phyloP scores from a whole-genome alignment of 2,113 vertebrate species.

The Hydropotes inermis region DNA sequence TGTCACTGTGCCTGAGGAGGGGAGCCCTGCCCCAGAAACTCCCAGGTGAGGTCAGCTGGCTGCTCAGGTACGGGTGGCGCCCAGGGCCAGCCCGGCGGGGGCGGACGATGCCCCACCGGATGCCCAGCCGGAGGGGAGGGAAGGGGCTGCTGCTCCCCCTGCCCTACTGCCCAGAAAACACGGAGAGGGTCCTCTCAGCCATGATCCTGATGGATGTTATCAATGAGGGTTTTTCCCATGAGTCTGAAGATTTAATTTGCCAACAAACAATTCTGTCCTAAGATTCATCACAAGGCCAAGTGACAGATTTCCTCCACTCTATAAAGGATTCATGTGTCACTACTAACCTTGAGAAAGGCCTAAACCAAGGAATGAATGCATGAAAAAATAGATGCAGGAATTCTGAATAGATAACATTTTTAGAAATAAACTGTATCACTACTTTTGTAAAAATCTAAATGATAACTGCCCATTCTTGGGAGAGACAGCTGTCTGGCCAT shows the following conservation, averaged over 20 bases:
- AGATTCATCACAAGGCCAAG: constrained; percentile 17
- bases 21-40: not conserved
- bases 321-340: not conserved
- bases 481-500: not conserved
- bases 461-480: not conserved
- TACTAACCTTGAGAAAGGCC: not conserved
- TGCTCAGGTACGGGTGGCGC: not conserved
- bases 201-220: not conserved
- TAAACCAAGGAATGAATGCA: not conserved
- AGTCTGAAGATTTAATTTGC: not conserved
- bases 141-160: not conserved
- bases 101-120: not conserved
- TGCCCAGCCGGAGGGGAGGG: not conserved
- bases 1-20: not conserved
- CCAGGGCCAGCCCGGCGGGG: not conserved
- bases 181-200: not conserved
- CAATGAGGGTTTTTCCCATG: not conserved
- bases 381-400: not conserved
- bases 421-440: not conserved
- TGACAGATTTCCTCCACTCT: not conserved
- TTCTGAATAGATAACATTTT: not conserved
- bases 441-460: not conserved
- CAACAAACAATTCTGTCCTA: not conserved
- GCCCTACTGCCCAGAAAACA: not conserved
- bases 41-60: not conserved